Percentiles rank a stretch among this genome's conserved stretches.
Evolutionary conservation across 2,888 invertebrate species (phyloP).

Genomic region (Thysanoteuthis rhombus): DNA sequence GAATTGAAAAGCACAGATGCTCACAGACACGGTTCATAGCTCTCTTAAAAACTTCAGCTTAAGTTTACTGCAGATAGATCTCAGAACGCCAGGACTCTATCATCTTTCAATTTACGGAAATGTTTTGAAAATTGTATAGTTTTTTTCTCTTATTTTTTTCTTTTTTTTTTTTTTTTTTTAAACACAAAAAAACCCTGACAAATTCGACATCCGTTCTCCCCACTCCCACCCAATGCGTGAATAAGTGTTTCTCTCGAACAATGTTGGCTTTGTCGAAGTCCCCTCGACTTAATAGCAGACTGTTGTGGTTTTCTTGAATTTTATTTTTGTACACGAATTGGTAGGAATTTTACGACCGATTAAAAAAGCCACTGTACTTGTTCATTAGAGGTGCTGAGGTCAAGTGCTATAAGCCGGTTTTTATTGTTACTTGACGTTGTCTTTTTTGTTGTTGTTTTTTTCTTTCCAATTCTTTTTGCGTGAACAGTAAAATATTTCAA

Average conservation of each 20-base stretch:
- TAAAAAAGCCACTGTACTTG: background rate
- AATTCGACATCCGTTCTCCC: background rate
- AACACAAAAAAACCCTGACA: no score
- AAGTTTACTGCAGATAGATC: no score
- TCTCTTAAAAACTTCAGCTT: no score
- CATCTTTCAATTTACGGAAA: no score
- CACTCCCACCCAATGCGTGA: background rate
- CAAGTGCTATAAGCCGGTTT: background rate
- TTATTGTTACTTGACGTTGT: no score
- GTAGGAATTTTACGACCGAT: background rate
- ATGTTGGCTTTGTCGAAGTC: background rate
- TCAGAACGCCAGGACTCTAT: no score
- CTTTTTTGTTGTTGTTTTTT: background rate
- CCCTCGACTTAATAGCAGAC: background rate
- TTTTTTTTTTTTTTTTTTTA: no score
- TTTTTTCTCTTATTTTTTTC: no score
- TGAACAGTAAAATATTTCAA: background rate
- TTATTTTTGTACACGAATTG: background rate
- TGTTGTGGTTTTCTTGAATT: background rate
- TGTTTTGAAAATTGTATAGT: no score
- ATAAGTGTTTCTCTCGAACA: background rate
- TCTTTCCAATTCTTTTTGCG: background rate
- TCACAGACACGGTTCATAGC: no score
- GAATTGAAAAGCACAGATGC: no score
- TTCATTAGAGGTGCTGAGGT: background rate